These are phyloP conservation scores for Scaptomyza flava DNA, from an alignment of 2,888 invertebrate species.

Conservation along the genomic window DNA sequence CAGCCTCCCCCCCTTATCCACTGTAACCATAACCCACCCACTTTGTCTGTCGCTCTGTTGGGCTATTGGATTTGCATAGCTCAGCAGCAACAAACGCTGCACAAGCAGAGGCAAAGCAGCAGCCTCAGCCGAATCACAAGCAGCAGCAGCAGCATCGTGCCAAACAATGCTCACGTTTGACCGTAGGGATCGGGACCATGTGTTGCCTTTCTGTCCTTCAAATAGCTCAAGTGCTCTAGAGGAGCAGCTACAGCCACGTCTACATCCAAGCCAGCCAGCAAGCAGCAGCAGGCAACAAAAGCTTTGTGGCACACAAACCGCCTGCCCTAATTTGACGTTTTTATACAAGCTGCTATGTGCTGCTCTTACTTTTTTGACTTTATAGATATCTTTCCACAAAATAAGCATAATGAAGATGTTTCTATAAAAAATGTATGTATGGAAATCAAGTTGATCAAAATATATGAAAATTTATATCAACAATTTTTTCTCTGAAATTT, in stretches of 20 bases:
- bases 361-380: slow-evolving; percentile 24
- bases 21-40: not conserved
- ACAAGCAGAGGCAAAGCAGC: slow-evolving; percentile 18
- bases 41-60: slow-evolving; percentile 49
- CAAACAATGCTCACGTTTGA: slow-evolving; percentile 59
- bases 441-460: too few species aligned
- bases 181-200: slow-evolving; percentile 69
- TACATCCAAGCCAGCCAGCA: slow-evolving; percentile 6
- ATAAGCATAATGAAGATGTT: not conserved
- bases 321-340: slow-evolving; percentile 65
- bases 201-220: slow-evolving; percentile 72
- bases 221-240: slow-evolving; percentile 65
- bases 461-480: not conserved
- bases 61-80: slow-evolving; percentile 75
- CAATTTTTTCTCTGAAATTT: not conserved
- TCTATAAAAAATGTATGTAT: not conserved
- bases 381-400: not conserved
- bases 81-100: slow-evolving; percentile 61
- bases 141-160: slow-evolving; percentile 35
- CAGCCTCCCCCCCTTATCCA: not conserved
- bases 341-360: slow-evolving; percentile 21
- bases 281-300: slow-evolving; percentile 6
- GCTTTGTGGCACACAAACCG: slow-evolving; percentile 67
- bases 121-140: slow-evolving; percentile 16
- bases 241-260: slow-evolving; percentile 41